These are phyloP conservation scores for Scalopus aquaticus DNA, from an alignment of 2,113 vertebrate species.

Conservation along the genomic window DNA sequence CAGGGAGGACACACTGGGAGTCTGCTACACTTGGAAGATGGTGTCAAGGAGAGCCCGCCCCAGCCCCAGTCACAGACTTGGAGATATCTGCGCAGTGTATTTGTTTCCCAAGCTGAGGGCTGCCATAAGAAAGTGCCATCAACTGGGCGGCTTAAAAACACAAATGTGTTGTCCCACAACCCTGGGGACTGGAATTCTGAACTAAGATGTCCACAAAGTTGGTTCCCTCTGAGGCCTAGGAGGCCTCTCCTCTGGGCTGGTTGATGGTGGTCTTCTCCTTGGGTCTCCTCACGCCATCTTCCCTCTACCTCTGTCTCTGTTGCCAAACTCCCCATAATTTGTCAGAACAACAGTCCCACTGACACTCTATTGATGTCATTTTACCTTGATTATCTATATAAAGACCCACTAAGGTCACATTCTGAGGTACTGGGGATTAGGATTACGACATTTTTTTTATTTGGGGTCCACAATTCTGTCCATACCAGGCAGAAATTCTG, in stretches of 20 bases:
- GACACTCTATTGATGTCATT: not conserved
- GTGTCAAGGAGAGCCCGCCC: too few species aligned
- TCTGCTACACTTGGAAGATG: not conserved
- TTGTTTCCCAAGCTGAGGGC: not conserved
- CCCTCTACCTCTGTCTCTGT: not conserved
- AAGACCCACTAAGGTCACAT: not conserved
- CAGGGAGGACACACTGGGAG: accelerated
- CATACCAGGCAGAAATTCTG: not conserved
- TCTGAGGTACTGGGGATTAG: not conserved
- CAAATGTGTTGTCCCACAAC: not conserved
- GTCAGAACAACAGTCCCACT: not conserved
- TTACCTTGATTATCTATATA: not conserved
- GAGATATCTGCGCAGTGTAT: not conserved
- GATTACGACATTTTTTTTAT: not conserved
- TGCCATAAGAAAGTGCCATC: not conserved
- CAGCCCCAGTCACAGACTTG: not conserved
- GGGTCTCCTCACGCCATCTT: not conserved
- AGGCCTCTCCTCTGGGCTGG: not conserved
- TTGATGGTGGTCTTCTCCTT: not conserved
- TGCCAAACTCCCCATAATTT: not conserved
- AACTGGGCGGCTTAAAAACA: not conserved
- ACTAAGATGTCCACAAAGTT: not conserved
- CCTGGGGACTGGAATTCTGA: not conserved
- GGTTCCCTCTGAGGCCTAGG: not conserved
- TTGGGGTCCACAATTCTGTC: not conserved